Evolutionary conservation across 2,888 invertebrate species (phyloP), one percentile per base, ranked within the genome.

Genomic region (Dendrolimus pini): DNA sequence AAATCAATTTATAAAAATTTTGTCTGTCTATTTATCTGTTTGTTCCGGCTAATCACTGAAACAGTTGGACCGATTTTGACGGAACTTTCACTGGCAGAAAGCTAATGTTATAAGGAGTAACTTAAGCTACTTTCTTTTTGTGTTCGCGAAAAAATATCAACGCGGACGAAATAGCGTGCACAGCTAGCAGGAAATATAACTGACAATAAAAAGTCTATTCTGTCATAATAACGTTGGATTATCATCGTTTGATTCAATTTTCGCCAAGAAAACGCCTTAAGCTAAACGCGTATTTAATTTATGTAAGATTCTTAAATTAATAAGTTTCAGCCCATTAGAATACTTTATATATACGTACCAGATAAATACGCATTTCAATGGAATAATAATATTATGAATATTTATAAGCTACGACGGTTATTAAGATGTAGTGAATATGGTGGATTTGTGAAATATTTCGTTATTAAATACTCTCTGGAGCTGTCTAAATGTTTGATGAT

Each of bases 261-360:
- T 7, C 47, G 9, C 8, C 47, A 47, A 47, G 30, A 6, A 47
- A 47, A 12, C 47, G 47, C 47, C 47, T 47, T 47, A 47, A 47
- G 47, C 14, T 54, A 59, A 59, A 59, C 59, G 55, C 59, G 60
- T 58, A 60, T 47, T 47, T 47, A 47, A 47, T 47, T 47, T 47
- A 47, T 12, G 47, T 47, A 47, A 30, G 47, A 47, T 47, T 9
- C 47, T 47, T 47, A 47, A 9, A 42, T 55, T 14, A 55, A 55
- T 8, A 55, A 42, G 47, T 47, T 18, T 47, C 52, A 56, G 47
- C 47, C 12, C 47, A 47, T 47, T 12, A 9, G 47, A 47, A 47
- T 47, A 47, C 9, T 47, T 47, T 47, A 47, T n/a, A 6, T 47
- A 47, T n/a, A 3, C 8, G 6, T 47, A 12, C 47, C 47, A 47